phyloP scores from a whole-genome alignment of 2,797 vertebrate genomes.

The Phyllotis vaccarum region DNA sequence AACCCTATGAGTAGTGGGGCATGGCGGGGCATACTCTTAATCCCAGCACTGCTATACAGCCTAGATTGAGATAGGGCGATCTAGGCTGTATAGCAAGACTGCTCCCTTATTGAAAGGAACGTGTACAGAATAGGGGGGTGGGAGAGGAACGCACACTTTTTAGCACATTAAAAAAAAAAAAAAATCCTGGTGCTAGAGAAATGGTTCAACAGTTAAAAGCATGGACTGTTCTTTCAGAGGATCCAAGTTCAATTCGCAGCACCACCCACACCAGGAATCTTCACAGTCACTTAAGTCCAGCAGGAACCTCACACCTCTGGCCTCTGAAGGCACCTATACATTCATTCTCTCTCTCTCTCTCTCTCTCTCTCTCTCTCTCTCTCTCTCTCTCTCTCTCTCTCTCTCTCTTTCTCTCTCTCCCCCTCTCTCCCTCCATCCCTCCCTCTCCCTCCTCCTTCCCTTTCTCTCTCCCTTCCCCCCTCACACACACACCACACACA shows the following conservation, averaged over 20 bases:
- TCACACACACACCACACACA: neutral
- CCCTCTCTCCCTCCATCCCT: too few species aligned
- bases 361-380: neutral
- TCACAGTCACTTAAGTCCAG: neutral
- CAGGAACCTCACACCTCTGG: neutral
- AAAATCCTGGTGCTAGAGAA: neutral
- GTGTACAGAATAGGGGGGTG: neutral
- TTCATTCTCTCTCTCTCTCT: neutral
- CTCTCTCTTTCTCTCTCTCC: neutral
- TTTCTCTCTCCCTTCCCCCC: neutral
- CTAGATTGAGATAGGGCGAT: neutral
- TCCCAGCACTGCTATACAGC: neutral
- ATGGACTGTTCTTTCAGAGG: neutral
- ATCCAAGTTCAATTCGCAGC: neutral
- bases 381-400: neutral
- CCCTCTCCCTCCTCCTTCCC: too few species aligned
- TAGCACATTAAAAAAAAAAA: conserved; percentile 41
- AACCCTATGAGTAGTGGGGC: neutral
- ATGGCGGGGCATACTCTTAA: neutral
- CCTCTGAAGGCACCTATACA: neutral
- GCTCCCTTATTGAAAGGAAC: neutral
- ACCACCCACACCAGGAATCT: neutral
- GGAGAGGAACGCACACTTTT: neutral
- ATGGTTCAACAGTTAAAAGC: neutral
- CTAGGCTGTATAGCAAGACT: neutral